Conservation (phyloP, 92 coral and sea anemone genomes). For the Phymanthus crucifer region DNA sequence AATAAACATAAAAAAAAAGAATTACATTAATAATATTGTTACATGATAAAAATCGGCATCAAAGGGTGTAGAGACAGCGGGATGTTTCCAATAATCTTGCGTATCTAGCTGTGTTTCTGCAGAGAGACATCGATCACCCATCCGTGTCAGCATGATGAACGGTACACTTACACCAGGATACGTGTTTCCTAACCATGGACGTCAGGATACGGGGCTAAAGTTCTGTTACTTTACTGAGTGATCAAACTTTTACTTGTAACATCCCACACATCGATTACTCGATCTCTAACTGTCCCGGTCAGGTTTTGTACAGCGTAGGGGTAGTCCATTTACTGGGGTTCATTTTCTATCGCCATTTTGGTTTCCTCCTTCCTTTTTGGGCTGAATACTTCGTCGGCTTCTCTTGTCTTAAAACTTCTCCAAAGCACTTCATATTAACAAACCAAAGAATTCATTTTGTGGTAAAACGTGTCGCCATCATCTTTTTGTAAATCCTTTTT, state of each 20-base stretch:
- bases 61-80: not conserved
- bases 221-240: not conserved
- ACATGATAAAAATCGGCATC: not conserved
- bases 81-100: not conserved
- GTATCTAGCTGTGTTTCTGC: not conserved
- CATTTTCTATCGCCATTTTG: not conserved
- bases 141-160: not conserved
- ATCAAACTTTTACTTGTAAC: not conserved
- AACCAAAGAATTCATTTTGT: no score
- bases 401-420: not conserved
- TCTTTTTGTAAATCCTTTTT: no score
- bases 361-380: not conserved
- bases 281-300: not conserved
- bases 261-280: not conserved
- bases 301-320: not conserved
- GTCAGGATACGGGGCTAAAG: conserved; percentile 5
- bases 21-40: not conserved
- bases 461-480: no score
- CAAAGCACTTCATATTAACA: no score
- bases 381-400: not conserved
- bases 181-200: not conserved
- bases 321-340: not conserved
- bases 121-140: not conserved
- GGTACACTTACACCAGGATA: not conserved
- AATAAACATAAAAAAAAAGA: not conserved